Evolutionary conservation across 2,888 invertebrate species (phyloP), one percentile per base, ranked within the genome.

Genomic region (Eustalomyia histrio): DNA sequence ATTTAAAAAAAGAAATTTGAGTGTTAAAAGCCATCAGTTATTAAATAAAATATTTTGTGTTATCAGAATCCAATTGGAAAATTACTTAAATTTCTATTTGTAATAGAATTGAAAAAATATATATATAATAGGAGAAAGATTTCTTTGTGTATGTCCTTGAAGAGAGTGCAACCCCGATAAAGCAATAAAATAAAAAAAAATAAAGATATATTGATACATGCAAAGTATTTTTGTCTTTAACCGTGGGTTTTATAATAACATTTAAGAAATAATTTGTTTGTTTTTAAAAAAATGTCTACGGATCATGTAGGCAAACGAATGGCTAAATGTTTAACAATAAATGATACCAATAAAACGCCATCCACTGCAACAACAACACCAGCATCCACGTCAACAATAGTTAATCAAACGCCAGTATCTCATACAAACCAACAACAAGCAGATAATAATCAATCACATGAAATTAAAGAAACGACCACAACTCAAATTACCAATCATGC

Each of bases 311-410:
- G 35, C 74, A 78, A 76, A 55, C 74, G 76, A 35, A 81, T 81
- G 58, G 47, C 73, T 17, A 81, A 78, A 69, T 64, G 65, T 78
- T 74, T 78, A 71, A 81, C 52, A 43, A 33, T 81, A 57, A 74
- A 71, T 73, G 76, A 80, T 58, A 18, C 67, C 35, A 52, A 47
- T 53, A 68, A 52, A 58, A 71, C 64, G 47, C 73, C 64, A 71
- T 24, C 74, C 55, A 69, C 73, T 50, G 24, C 39, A 55, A 57
- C 69, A 24, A 29, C 64, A 39, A 39, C 72, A 64, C 29, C 82
- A 76, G 72, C 83, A 73, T 79, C 82, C 73, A 78, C 81, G 73
- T 79, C 83, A 65, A 69, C 76, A 78, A 52, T 69, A 55, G 50
- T 68, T 61, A 79, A 72, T 58, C 29, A 60, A 60, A 47, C 57